These are phyloP conservation scores for Melanostoma mellinum DNA, from an alignment of 2,888 invertebrate genomes.

Conservation along the genomic window DNA sequence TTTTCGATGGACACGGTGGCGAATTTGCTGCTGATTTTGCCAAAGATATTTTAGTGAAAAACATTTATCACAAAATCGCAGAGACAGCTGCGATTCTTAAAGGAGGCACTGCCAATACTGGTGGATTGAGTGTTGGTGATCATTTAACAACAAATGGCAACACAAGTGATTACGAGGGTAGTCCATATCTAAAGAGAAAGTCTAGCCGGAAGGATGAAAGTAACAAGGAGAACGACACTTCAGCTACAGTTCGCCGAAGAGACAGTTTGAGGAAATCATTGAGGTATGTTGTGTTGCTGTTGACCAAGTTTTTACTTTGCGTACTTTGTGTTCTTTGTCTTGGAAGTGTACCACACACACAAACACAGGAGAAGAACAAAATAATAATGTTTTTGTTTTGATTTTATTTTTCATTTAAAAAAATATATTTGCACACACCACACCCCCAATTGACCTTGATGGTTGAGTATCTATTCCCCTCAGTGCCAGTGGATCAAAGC, in stretches of 20 bases:
- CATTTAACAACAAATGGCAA: slow-evolving; percentile 67
- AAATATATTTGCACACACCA: neutral
- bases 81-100: slow-evolving; percentile 85
- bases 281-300: slow-evolving; percentile 75
- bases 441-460: slow-evolving; percentile 42
- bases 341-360: too few species aligned
- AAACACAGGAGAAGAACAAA: too few species aligned
- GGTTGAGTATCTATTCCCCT: neutral
- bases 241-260: slow-evolving; percentile 76
- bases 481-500: slow-evolving; percentile 6
- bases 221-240: slow-evolving; percentile 80
- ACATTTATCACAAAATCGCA: slow-evolving; percentile 89
- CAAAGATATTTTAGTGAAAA: slow-evolving; percentile 92
- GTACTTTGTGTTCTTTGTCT: too few species aligned
- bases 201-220: slow-evolving; percentile 77
- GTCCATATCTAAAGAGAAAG: slow-evolving; percentile 78
- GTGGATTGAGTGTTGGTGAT: slow-evolving; percentile 30
- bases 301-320: neutral
- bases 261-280: slow-evolving; percentile 80
- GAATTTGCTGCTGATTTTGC: slow-evolving; percentile 97
- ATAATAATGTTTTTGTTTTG: too few species aligned
- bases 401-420: too few species aligned
- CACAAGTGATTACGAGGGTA: slow-evolving; percentile 77
- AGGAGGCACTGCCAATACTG: slow-evolving; percentile 73
- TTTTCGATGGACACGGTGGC: slow-evolving; percentile 98